A percentile compares a stretch with the other conserved stretches of the same genome.
Evolutionary conservation across 2,888 invertebrate species (phyloP).

Genomic region (Pegoplata infirma): DNA sequence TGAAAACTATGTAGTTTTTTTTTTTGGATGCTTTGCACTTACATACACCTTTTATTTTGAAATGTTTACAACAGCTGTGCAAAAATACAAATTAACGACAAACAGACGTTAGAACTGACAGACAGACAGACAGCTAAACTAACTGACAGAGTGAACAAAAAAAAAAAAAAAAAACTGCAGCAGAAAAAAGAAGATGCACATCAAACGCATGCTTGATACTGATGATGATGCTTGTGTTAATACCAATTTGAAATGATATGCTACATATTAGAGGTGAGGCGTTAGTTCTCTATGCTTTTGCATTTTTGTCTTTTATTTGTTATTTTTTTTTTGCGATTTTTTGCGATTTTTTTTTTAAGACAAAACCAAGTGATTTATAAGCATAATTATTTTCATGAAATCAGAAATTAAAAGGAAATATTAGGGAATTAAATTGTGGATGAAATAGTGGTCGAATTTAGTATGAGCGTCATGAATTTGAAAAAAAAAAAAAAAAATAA

Average conservation of each 20-base stretch:
- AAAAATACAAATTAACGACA: constrained; percentile 3
- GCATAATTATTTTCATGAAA: constrained; percentile 58
- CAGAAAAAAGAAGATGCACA: not conserved
- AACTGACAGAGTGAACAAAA: not conserved
- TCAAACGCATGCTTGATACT: constrained; percentile 34
- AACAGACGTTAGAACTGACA: constrained; percentile 1
- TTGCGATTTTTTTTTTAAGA: constrained; percentile 28
- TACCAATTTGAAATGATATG: constrained; percentile 46
- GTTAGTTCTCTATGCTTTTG: constrained; percentile 26
- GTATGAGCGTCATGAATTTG: too few species aligned
- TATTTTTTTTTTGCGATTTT: too few species aligned
- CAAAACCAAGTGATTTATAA: constrained; percentile 56
- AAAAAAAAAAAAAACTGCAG: not conserved
- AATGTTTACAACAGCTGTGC: constrained; percentile 60
- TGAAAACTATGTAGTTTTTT: not conserved
- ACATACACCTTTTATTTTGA: constrained; percentile 43
- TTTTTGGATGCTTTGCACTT: not conserved
- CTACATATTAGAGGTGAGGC: constrained; percentile 46
- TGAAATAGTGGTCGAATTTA: not conserved
- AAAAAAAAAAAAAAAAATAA: too few species aligned
- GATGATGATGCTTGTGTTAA: constrained; percentile 34
- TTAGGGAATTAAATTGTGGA: constrained; percentile 31
- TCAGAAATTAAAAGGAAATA: constrained; percentile 48
- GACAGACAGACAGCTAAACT: not conserved
- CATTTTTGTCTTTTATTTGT: constrained; percentile 19